phyloP scores from a whole-genome alignment of 2,888 invertebrate species.

The Auanema freiburgensis region DNA sequence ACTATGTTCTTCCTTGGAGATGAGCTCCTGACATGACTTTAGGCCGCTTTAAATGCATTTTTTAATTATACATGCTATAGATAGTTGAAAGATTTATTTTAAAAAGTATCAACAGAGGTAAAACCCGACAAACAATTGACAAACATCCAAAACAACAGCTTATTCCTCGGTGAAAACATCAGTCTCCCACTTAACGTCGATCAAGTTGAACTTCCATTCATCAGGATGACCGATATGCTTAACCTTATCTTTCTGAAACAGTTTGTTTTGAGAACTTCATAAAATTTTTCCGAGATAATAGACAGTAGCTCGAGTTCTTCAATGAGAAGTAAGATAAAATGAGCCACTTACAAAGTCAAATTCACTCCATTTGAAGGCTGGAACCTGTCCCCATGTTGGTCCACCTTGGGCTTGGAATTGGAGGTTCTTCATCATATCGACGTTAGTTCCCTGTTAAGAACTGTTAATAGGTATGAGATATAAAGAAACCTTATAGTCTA shows the following conservation, averaged over 20 bases:
- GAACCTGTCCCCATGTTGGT: constrained; percentile 70
- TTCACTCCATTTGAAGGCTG: constrained; percentile 79
- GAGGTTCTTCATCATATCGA: constrained; percentile 63
- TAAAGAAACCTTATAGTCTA: constrained; percentile 73
- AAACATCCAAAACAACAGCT: background rate
- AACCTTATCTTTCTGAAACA: constrained; percentile 45
- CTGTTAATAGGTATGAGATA: background rate
- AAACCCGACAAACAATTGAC: background rate
- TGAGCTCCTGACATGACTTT: too few relatives aligned
- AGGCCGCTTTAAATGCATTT: too few relatives aligned
- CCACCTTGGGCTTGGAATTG: constrained; percentile 72
- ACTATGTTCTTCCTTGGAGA: too few relatives aligned
- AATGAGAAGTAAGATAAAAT: background rate
- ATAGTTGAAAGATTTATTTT: background rate
- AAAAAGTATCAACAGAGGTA: background rate
- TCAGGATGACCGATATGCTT: constrained; percentile 77
- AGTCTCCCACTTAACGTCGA: constrained; percentile 65
- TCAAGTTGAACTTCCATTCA: constrained; percentile 74
- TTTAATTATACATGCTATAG: too few relatives aligned
- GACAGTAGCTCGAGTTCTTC: too few relatives aligned
- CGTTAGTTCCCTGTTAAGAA: constrained; percentile 59
- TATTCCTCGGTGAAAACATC: constrained; percentile 24
- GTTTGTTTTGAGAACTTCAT: background rate
- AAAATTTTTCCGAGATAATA: too few relatives aligned
- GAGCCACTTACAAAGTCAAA: constrained; percentile 70